phyloP scores from a whole-genome alignment of 2,888 invertebrate species.

The Drosophila recens region DNA sequence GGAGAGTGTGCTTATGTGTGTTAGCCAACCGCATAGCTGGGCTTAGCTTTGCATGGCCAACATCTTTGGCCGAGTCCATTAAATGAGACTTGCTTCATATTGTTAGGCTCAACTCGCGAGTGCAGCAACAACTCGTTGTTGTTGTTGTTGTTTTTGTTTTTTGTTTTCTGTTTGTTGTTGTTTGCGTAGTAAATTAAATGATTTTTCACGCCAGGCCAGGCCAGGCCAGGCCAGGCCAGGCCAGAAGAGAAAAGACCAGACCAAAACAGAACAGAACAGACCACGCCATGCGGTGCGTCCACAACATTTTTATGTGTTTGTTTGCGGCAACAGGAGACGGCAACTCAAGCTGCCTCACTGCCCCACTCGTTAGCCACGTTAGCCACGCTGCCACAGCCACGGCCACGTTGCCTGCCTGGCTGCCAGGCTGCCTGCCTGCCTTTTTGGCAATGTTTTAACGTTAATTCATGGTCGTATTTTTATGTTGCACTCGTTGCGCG shows the following conservation, averaged over 20 bases:
- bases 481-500: slow-evolving; percentile 76
- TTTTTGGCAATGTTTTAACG: slow-evolving; percentile 81
- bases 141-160: slow-evolving; percentile 8
- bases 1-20: slow-evolving; percentile 12
- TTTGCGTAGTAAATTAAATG: slow-evolving; percentile 79
- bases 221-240: slow-evolving; percentile 17
- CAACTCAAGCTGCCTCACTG: slow-evolving; percentile 8
- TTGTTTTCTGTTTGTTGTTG: not conserved
- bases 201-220: slow-evolving; percentile 73
- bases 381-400: not conserved
- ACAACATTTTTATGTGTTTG: slow-evolving; percentile 78
- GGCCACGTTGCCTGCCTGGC: slow-evolving; percentile 4
- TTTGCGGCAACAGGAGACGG: slow-evolving; percentile 55
- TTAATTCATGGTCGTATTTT: slow-evolving; percentile 82
- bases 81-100: slow-evolving; percentile 78
- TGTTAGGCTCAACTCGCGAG: slow-evolving; percentile 57
- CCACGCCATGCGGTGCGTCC: slow-evolving; percentile 65
- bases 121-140: slow-evolving; percentile 3
- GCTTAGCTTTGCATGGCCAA: slow-evolving; percentile 50
- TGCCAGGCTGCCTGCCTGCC: slow-evolving; percentile 38
- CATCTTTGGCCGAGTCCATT: slow-evolving; percentile 72
- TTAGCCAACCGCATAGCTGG: slow-evolving; percentile 57
- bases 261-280: slow-evolving; percentile 7
- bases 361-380: slow-evolving; percentile 11
- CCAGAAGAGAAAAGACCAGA: not conserved